Base-by-base conservation (phyloP, 35 echinoderm and acorn worm species). In the Anneissia japonica region DNA sequence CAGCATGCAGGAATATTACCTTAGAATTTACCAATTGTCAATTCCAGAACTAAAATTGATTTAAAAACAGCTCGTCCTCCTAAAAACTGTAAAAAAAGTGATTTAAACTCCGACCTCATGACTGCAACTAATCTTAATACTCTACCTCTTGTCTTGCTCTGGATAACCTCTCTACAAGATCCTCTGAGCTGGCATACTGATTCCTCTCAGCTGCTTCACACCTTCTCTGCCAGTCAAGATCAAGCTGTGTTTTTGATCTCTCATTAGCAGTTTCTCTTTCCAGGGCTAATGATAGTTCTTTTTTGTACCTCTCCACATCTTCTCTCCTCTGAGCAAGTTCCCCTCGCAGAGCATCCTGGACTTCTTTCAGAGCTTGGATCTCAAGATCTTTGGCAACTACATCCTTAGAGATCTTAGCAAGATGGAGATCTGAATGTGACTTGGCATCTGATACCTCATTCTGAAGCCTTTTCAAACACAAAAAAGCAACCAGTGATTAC, bases 181-280 rank as follows among this genome's bases (percentile, higher is more conserved):
- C 89, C 35, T 98, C 95, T 30, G 95, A 93, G 30, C 90, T 88
- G 37, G 74, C 81, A 46, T 98, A 98, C 81, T 98, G 91, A 31
- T 75, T 74, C 40, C 95, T 84, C 46, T 98, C 91, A 5, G 88
- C 76, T 36, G 93, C 91, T 43, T 98, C 95, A 83, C 89, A 98
- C n/a, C 92, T 76, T 73, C 92, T 81, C 83, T 94, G 95, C 95
- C 95, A 98, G 76, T 98, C 95, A 11, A 98, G 40, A 78, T 98
- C 95, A 34, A 92, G 87, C 89, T 98, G 95, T 16, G 95, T 86
- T 83, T 93, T 93, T 28, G 81, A 84, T 29, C 95, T 83, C 43
- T 98, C 95, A 30, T 94, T 34, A 31, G 87, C 83, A 30, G 89
- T 86, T 35, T 93, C 88, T 35, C 89, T 87, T 56, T 90, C 91